Conservation (phyloP, 2,888 invertebrate species). For the Agrotis segetum region DNA sequence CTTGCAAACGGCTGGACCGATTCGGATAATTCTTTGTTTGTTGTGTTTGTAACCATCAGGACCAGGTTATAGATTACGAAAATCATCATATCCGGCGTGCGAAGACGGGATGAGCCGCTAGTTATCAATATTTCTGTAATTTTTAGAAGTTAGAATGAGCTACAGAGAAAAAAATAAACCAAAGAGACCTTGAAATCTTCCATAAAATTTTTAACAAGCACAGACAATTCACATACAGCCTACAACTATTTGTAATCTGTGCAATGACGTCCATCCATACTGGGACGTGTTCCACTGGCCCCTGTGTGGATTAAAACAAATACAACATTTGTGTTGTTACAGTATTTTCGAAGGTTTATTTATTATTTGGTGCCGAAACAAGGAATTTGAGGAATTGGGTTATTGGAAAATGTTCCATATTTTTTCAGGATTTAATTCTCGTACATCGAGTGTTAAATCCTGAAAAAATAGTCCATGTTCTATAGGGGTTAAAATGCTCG, state of each 20-base stretch:
- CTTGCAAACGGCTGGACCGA: too few relatives aligned
- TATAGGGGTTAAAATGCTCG: too few relatives aligned
- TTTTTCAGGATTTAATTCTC: background rate
- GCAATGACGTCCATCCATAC: conserved; percentile 19
- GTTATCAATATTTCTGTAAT: too few relatives aligned
- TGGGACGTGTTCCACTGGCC: conserved; percentile 34
- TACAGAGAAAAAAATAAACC: background rate
- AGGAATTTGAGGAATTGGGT: background rate
- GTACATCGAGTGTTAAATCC: too few relatives aligned
- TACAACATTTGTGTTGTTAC: conserved; percentile 41
- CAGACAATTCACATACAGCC: conserved; percentile 20
- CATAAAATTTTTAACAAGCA: background rate
- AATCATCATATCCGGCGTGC: too few relatives aligned
- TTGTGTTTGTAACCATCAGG: too few relatives aligned
- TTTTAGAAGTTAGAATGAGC: too few relatives aligned
- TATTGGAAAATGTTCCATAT: background rate
- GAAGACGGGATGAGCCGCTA: too few relatives aligned
- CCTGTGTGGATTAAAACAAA: conserved; percentile 31
- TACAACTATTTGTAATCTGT: conserved; percentile 46
- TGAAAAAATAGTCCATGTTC: too few relatives aligned
- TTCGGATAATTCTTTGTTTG: too few relatives aligned
- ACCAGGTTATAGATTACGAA: too few relatives aligned
- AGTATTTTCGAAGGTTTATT: conserved; percentile 48
- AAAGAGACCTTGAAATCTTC: conserved; percentile 8
- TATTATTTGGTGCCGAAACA: conserved; percentile 33